Evolutionary conservation across 2,797 vertebrate genomes (phyloP).

Genomic region (Chelon labrosus): DNA sequence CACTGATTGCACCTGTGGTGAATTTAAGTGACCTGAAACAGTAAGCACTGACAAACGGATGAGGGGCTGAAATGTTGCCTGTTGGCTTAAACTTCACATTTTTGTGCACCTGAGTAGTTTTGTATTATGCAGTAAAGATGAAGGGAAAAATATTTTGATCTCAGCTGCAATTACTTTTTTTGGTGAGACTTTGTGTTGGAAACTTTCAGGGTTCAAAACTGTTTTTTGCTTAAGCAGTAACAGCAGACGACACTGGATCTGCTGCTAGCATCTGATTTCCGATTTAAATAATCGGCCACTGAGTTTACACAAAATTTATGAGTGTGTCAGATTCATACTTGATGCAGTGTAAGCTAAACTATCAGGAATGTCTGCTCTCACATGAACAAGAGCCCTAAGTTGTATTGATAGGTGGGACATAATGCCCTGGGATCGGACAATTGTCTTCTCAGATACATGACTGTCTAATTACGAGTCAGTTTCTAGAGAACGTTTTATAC

Average conservation of each 20-base stretch:
- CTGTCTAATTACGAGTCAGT: slow-evolving; percentile 27
- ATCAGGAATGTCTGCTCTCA: not conserved
- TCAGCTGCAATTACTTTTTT: not conserved
- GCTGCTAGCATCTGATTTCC: not conserved
- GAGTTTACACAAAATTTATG: not conserved
- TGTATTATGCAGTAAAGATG: not conserved
- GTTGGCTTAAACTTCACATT: not conserved
- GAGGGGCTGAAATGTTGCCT: not conserved
- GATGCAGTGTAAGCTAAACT: not conserved
- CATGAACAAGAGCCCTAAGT: too few relatives aligned
- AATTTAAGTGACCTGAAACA: too few relatives aligned
- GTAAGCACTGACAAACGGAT: too few relatives aligned
- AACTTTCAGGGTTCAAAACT: not conserved
- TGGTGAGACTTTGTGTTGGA: not conserved
- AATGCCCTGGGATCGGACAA: too few relatives aligned
- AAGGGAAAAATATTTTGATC: not conserved
- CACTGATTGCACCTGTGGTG: too few relatives aligned
- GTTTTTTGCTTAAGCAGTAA: not conserved
- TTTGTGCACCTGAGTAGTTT: not conserved
- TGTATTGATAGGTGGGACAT: too few relatives aligned
- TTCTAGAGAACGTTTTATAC: slow-evolving; percentile 34
- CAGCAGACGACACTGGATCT: not conserved
- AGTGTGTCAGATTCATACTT: not conserved
- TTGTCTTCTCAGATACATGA: too few relatives aligned
- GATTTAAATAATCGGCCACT: not conserved